These are phyloP conservation scores for Spicauda simplicius DNA, from an alignment of 2,888 invertebrate species.

Conservation along the genomic window DNA sequence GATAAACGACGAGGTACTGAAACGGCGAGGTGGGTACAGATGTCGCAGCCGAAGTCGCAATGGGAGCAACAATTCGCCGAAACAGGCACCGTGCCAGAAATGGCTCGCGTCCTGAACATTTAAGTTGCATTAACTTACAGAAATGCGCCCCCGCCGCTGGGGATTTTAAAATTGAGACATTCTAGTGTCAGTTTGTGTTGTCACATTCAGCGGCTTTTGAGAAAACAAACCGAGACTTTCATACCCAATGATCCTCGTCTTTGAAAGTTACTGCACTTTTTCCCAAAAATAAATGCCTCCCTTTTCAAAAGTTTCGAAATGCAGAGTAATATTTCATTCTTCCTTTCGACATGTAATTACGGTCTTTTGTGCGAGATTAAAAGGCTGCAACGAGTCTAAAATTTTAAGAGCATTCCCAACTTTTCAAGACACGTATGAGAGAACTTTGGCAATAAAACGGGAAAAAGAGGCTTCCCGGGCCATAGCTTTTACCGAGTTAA, in stretches of 20 bases:
- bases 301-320: constrained; percentile 1
- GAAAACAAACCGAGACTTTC: constrained; percentile 23
- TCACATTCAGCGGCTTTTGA: constrained; percentile 20
- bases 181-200: constrained; percentile 19
- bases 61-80: constrained; percentile 54
- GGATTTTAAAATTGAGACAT: constrained; percentile 41
- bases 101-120: constrained; percentile 49
- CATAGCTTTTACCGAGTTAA: constrained; percentile 74
- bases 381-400: constrained; percentile 41
- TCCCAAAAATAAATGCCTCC: neutral
- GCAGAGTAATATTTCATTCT: constrained; percentile 23
- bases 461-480: constrained; percentile 69
- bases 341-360: constrained; percentile 28
- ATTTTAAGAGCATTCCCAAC: constrained; percentile 61
- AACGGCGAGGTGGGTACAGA: constrained; percentile 35
- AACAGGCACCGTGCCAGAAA: constrained; percentile 71
- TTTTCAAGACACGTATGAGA: constrained; percentile 73
- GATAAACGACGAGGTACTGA: constrained; percentile 18
- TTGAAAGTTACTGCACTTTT: neutral
- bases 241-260: neutral
- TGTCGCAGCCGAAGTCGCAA: constrained; percentile 40
- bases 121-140: constrained; percentile 43
- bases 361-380: constrained; percentile 40
- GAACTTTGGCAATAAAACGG: constrained; percentile 79
- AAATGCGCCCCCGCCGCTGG: constrained; percentile 50